Evolutionary conservation across 1,140 invertebrate species (phyloP), one percentile per base, ranked within the genome.

Genomic region (Bombus balteatus): DNA sequence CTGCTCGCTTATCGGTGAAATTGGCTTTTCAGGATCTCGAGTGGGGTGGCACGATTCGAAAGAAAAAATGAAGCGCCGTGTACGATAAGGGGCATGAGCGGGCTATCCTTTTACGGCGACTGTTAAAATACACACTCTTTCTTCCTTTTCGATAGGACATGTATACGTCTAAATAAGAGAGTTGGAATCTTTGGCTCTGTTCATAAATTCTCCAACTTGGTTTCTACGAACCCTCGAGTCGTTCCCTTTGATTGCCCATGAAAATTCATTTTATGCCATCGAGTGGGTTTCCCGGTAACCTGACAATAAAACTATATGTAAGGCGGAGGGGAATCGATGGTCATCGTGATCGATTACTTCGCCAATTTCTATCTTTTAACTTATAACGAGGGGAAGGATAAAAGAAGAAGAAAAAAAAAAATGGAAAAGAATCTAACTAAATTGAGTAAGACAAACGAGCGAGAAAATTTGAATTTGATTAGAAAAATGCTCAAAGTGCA

Each of bases 221-320:
- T 68, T 34, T 22, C 9, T 57, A 25, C 57, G 62, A 57, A 66
- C 47, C 75, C 82, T 70, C 41, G 41, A 59, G 78, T 41, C 75
- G 82, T 77, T 70, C 41, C 66, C 47, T 71, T 59, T 83, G 75
- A 83, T 78, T 83, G 70, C 82, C 74, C 75, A 83, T 78, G 65
- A 79, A 70, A 84, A 79, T 84, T 68, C 66, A 79, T 84, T 79
- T 71, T 59, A 65, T 70, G 43, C n/a, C 82, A n/a, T 53, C 72
- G 41, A 76, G 41, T 34, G 34, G 28, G 2, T 43, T 25, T 37
- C 34, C 41, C 53, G 79, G 47, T 28, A 32, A 39, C 34, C 43
- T 62, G 59, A 62, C 82, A 78, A 83, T 78, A 78, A 59, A 83
- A 83, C 43, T 34, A n/a, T 22, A 66, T 43, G 66, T 43, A 84